Evolutionary conservation across 2,797 vertebrate species (phyloP), one percentile per base, ranked within the genome.

Genomic region (Tangara arthus): DNA sequence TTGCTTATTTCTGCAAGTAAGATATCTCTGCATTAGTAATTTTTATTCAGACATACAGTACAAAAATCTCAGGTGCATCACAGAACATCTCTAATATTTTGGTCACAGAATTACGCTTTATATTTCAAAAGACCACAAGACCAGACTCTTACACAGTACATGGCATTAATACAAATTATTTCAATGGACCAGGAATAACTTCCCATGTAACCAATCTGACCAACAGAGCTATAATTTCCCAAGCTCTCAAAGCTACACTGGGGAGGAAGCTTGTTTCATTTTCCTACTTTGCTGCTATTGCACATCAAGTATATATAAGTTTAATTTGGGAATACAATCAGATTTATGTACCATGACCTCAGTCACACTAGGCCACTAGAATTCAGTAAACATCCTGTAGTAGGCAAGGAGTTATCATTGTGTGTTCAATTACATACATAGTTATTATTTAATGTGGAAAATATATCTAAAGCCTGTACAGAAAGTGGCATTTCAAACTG

Each of bases 291-390:
- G 1, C 42, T 77, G 9, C 44, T 91, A 78, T 5, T 50, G 44
- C 32, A 63, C 22, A 84, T 55, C n/a, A 71, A 70, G 24, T 9
- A 28, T 13, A 56, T 39, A 8, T 27, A 76, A 37, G 24, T 64
- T 63, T 80, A 90, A 87, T 77, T 91, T 80, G 56, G 23, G 42
- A 34, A 82, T 71, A 73, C 27, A 71, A 60, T 37, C 23, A 65
- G 81, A 73, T 73, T 90, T 80, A 65, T 52, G 57, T 73, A 66
- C 64, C n/a, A 15, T 68, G 70, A 92, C 35, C n/a, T 75, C 50
- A 71, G 68, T 16, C 71, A 59, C 39, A 70, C 37, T 5, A 41
- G 28, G 50, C 39, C 46, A 34, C 72, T 50, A 28, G 39, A 84
- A 94, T 77, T 39, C 37, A 47, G 71, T 6, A 66, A 61, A n/a